Evolutionary conservation across 53 echinoderm and acorn worm species (phyloP), one percentile per base, ranked within the genome.

Genomic region (Stichopus horrens): DNA sequence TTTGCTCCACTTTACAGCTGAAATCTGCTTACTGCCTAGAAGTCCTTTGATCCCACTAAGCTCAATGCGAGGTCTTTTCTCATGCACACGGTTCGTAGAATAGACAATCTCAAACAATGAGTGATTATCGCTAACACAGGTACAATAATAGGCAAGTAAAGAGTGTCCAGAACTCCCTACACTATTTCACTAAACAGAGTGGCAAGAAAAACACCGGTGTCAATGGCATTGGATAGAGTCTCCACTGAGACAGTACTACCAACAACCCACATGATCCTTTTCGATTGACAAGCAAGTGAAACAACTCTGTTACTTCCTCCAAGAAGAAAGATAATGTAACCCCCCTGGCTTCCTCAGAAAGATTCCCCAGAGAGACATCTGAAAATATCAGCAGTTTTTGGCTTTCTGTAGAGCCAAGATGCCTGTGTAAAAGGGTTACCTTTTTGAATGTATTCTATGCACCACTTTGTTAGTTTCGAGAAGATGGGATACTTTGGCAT

Each of bases 301-400:
- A 65, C 60, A 6, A 84, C 6, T 0, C 13, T 6, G 63, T 65
- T 23, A 21, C 63, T 84, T 7, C 63, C 84, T 22, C 84, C 84
- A 18, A 14, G 22, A 18, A 84, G 84, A 14, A 60, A 84, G 5
- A 84, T 84, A 11, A 84, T 63, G 14, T 84, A 21, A 5, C 84
- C 84, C 7, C 7, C 67, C 5, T 65, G 67, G 57, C 83, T 83
- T 4, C 83, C 83, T 20, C 83, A 20, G 16, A 7, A 6, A 83
- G 60, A 83, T 83, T 83, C 10, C 83, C 66, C 4, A 83, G 83
- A 22, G 83, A 60, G 8, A 65, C 83, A 83, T 60, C 83, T 14
- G 57, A 57, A 13, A 57, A 58, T 4, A 83, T 58, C 7, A 83
- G 7, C 7, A 83, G 83, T 59, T 59, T 83, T 58, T 57, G 58